A percentile compares a stretch with the other conserved stretches of the same genome.
phyloP scores from a whole-genome alignment of 1,140 invertebrate species.

The Mizuhopecten yessoensis region DNA sequence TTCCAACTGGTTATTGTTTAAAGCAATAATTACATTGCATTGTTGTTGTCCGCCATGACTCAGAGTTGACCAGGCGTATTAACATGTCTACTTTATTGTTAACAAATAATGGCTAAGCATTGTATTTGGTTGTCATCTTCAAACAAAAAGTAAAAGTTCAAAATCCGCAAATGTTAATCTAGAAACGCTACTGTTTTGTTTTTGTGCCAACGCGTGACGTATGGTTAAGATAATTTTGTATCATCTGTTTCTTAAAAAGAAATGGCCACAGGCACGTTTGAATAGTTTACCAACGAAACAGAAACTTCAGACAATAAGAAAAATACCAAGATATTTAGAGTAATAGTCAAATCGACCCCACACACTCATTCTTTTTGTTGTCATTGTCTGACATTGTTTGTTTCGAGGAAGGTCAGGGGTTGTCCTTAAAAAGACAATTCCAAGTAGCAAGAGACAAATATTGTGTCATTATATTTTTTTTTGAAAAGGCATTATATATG shows the following conservation, averaged over 20 bases:
- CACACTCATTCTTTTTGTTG: background rate
- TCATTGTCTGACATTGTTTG: background rate
- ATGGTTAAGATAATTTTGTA: background rate
- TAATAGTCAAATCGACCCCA: too few species aligned
- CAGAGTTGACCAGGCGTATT: background rate
- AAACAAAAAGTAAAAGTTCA: too few species aligned
- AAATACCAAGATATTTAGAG: background rate
- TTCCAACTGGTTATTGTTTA: background rate
- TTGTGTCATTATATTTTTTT: too few species aligned
- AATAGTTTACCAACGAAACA: background rate
- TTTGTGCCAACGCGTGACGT: background rate
- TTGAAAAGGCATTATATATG: too few species aligned
- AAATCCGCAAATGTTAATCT: background rate
- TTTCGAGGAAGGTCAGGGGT: background rate
- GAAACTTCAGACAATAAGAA: background rate
- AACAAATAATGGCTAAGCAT: background rate
- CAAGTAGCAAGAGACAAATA: too few species aligned
- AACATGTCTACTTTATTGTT: background rate
- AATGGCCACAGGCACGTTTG: background rate
- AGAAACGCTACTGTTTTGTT: background rate
- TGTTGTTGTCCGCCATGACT: background rate
- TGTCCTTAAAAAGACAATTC: too few species aligned
- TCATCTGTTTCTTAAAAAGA: too few species aligned
- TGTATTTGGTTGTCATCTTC: background rate
- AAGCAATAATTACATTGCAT: background rate